These are phyloP conservation scores for Falco concolor DNA, from an alignment of 2,797 vertebrate genomes.

Conservation along the genomic window DNA sequence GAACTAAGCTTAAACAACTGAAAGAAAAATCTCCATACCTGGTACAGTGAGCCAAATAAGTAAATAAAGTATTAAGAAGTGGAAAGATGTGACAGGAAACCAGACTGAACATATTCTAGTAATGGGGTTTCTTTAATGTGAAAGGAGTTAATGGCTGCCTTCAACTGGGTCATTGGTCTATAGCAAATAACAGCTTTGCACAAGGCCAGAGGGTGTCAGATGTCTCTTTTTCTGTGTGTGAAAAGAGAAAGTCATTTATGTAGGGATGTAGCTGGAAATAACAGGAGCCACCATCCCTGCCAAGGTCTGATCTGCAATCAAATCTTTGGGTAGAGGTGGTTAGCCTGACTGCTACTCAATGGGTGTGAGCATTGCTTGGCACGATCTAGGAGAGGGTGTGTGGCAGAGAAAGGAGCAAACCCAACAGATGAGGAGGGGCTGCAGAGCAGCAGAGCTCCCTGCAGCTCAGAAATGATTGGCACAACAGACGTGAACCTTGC, in stretches of 20 bases:
- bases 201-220: neutral
- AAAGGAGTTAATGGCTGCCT: slow-evolving; percentile 16
- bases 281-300: neutral
- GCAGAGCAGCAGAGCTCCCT: neutral
- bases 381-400: neutral
- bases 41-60: neutral
- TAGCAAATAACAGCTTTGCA: slow-evolving; percentile 25
- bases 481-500: neutral
- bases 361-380: neutral
- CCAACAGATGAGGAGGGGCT: neutral
- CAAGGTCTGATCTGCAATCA: neutral
- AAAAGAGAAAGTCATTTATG: slow-evolving; percentile 35
- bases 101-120: neutral
- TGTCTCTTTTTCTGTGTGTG: neutral
- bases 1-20: neutral
- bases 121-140: neutral
- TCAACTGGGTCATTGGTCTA: neutral
- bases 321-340: neutral
- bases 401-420: neutral
- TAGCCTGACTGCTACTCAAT: neutral
- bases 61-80: neutral
- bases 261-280: neutral
- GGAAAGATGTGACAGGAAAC: slow-evolving; percentile 11
- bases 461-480: neutral
- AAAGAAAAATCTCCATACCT: neutral